These are phyloP conservation scores for Nymphalis c-album DNA, from an alignment of 2,888 invertebrate genomes.

Conservation along the genomic window DNA sequence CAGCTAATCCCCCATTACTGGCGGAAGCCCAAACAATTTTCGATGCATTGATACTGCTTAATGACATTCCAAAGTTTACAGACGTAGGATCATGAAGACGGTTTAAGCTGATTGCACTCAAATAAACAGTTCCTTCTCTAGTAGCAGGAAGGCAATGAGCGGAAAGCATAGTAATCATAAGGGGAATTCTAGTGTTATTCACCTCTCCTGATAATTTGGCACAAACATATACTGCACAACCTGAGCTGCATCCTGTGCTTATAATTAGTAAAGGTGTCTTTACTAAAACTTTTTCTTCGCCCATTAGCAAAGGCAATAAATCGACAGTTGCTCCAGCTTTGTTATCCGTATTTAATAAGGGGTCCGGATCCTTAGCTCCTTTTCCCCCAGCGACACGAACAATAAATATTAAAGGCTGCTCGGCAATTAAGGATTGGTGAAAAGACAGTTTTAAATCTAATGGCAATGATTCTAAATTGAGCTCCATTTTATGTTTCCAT, in stretches of 20 bases:
- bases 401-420: slow-evolving; percentile 62
- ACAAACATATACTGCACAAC: slow-evolving; percentile 52
- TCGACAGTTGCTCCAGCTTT: slow-evolving; percentile 66
- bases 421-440: slow-evolving; percentile 50
- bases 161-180: slow-evolving; percentile 65
- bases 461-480: slow-evolving; percentile 46
- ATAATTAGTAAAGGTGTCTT: slow-evolving; percentile 51
- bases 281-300: slow-evolving; percentile 56
- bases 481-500: slow-evolving; percentile 50
- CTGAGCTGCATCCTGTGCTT: slow-evolving; percentile 50
- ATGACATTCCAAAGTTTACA: slow-evolving; percentile 62
- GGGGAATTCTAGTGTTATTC: slow-evolving; percentile 48
- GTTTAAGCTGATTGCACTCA: slow-evolving; percentile 63
- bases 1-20: slow-evolving; percentile 54
- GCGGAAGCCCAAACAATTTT: slow-evolving; percentile 66
- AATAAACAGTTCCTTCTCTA: slow-evolving; percentile 65
- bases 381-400: slow-evolving; percentile 56
- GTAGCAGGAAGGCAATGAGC: slow-evolving; percentile 64
- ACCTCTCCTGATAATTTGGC: slow-evolving; percentile 46
- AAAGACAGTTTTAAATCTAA: slow-evolving; percentile 55
- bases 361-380: slow-evolving; percentile 59
- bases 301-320: slow-evolving; percentile 64
- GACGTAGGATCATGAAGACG: slow-evolving; percentile 46
- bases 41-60: slow-evolving; percentile 51
- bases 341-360: slow-evolving; percentile 60